Evolutionary conservation across 2,888 invertebrate genomes (phyloP).

Genomic region (Merodon equestris): DNA sequence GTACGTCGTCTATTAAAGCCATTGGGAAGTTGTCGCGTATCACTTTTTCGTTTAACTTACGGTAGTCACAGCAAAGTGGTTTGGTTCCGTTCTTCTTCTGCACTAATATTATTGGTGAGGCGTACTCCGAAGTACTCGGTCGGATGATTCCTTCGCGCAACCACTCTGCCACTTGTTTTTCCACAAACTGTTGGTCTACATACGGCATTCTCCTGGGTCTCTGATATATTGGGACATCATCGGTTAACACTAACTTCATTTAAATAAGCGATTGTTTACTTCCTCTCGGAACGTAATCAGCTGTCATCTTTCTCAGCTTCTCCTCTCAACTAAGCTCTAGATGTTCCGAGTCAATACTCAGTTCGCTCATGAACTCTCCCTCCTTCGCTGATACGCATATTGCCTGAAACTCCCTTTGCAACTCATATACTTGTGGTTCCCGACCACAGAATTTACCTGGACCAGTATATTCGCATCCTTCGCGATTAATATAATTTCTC

Average conservation of each 20-base stretch:
- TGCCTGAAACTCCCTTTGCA: slow-evolving; percentile 2
- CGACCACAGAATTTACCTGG: background rate
- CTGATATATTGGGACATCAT: slow-evolving; percentile 56
- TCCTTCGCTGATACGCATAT: slow-evolving; percentile 16
- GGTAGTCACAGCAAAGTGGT: slow-evolving; percentile 27
- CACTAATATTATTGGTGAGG: slow-evolving; percentile 53
- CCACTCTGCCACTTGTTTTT: slow-evolving; percentile 70
- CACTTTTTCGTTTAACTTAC: slow-evolving; percentile 46
- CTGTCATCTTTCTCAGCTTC: slow-evolving; percentile 71
- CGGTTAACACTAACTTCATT: slow-evolving; percentile 48
- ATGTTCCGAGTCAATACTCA: slow-evolving; percentile 8
- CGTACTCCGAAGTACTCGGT: slow-evolving; percentile 72
- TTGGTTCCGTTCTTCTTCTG: slow-evolving; percentile 30
- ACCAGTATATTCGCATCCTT: too few species aligned
- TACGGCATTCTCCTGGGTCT: slow-evolving; percentile 30
- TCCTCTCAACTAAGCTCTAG: slow-evolving; percentile 55
- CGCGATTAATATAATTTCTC: too few species aligned
- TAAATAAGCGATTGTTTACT: slow-evolving; percentile 37
- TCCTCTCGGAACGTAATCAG: background rate
- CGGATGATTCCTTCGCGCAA: slow-evolving; percentile 33
- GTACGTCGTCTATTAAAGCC: slow-evolving; percentile 54
- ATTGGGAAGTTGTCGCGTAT: slow-evolving; percentile 56
- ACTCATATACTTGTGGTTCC: too few species aligned
- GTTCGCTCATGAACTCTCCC: background rate
- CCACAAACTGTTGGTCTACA: slow-evolving; percentile 68